Evolutionary conservation across 2,888 invertebrate genomes (phyloP), one percentile per base, ranked within the genome.

Genomic region (Calliphora vomitoria): DNA sequence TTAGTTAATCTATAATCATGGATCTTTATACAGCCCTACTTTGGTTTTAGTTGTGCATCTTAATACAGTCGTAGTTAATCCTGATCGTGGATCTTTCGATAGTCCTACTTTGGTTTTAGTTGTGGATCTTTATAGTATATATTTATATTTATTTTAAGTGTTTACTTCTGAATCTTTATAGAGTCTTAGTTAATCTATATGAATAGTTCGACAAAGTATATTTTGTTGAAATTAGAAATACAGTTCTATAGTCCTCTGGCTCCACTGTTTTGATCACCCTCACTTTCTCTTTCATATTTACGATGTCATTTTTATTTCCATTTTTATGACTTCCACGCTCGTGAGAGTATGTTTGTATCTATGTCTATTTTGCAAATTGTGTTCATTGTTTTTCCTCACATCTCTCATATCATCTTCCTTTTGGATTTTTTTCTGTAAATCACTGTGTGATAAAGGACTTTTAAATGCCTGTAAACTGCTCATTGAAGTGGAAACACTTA

Each of bases 401-500:
- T 44, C 58, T 50, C n/a, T 53, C 50, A 50, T 71, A 20, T 71
- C 69, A 25, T 4, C 47, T 20, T 60, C 72, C n/a, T 31, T 66
- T 38, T 35, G 66, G 47, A 13, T n/a, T 44, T 58, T 25, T 18
- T 78, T 60, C 69, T 15, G 58, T 53, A 53, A 76, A 85, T 78
- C 76, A 79, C 64, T 66, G 38, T 71, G 31, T 44, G 44, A 66
- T 72, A 53, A 82, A 53, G 50, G 25, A 64, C 50, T 53, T 31
- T 62, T 69, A 60, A 81, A 72, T 72, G 81, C 31, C 76, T 18
- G 64, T 90, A 91, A 90, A 90, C 90, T 91, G 92, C 88, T 91
- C 90, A 91, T 91, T 92, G 91, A 90, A 92, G 92, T 91, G 92
- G 91, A 92, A 92, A 91, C 90, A 90, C 92, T 92, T 92, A 92